Conservation (phyloP, 2,797 vertebrate genomes). For the Ficedula albicollis region DNA sequence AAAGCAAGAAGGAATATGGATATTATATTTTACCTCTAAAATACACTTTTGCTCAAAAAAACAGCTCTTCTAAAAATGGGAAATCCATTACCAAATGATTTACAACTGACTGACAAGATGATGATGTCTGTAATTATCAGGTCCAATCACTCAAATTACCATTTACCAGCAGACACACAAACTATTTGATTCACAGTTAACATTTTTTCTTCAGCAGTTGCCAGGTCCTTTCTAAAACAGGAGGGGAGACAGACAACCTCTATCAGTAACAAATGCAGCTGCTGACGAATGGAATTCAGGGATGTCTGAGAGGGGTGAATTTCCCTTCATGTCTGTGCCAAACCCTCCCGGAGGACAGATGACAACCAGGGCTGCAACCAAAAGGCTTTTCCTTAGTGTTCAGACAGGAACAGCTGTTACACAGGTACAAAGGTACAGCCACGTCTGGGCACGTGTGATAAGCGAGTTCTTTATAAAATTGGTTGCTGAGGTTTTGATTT, state of each 20-base stretch:
- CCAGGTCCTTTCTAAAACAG: neutral
- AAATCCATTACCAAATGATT: constrained; percentile 37
- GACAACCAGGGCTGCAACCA: neutral
- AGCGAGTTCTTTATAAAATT: neutral
- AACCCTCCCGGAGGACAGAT: neutral
- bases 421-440: neutral
- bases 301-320: neutral
- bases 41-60: neutral
- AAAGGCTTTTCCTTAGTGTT: neutral
- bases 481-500: constrained; percentile 18
- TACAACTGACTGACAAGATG: constrained; percentile 57
- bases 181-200: constrained; percentile 35
- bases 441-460: neutral
- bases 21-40: neutral
- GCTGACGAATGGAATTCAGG: neutral
- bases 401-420: neutral
- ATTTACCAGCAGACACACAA: constrained; percentile 48
- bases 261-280: neutral
- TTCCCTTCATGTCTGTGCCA: neutral
- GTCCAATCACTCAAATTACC: constrained; percentile 41
- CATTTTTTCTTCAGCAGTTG: constrained; percentile 5
- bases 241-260: neutral
- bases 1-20: neutral
- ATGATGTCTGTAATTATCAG: constrained; percentile 48
- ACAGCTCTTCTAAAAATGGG: neutral